Evolutionary conservation across 2,888 invertebrate genomes (phyloP).

Genomic region (Latrodectus elegans): DNA sequence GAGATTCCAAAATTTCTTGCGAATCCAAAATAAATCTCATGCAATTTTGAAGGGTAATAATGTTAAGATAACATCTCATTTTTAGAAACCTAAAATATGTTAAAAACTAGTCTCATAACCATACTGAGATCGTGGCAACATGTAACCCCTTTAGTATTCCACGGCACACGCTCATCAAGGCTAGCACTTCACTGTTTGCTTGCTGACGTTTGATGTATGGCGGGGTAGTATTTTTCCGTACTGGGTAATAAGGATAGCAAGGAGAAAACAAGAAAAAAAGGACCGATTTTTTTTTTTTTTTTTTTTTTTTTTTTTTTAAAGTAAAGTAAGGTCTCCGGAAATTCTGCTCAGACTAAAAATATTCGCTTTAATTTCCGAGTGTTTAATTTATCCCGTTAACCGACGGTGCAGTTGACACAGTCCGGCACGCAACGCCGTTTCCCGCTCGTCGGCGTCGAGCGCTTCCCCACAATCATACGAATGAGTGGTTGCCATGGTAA

Average conservation of each 20-base stretch:
- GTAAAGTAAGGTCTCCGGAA: slow-evolving; percentile 22
- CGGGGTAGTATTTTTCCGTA: background rate
- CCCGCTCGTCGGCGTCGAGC: background rate
- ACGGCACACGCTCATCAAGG: background rate
- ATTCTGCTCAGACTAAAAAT: slow-evolving; percentile 54
- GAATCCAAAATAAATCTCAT: too few relatives aligned
- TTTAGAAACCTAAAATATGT: too few relatives aligned
- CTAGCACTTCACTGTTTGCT: background rate
- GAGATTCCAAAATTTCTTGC: too few relatives aligned
- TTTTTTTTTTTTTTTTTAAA: background rate
- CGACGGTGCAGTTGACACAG: slow-evolving; percentile 64
- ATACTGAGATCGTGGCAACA: too few relatives aligned
- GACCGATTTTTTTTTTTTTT: background rate
- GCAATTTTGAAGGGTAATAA: too few relatives aligned
- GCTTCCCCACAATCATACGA: slow-evolving; percentile 46
- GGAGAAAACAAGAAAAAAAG: background rate
- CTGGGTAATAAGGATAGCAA: background rate
- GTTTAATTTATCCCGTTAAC: slow-evolving; percentile 63
- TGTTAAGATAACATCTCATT: too few relatives aligned
- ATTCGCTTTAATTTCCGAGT: slow-evolving; percentile 67
- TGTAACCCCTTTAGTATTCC: too few relatives aligned
- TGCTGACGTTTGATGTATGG: background rate
- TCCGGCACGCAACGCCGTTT: slow-evolving; percentile 39
- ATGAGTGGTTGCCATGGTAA: slow-evolving; percentile 58
- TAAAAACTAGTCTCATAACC: too few relatives aligned